phyloP scores from a whole-genome alignment of 2,888 invertebrate species.

The Tachystola acroxantha region DNA sequence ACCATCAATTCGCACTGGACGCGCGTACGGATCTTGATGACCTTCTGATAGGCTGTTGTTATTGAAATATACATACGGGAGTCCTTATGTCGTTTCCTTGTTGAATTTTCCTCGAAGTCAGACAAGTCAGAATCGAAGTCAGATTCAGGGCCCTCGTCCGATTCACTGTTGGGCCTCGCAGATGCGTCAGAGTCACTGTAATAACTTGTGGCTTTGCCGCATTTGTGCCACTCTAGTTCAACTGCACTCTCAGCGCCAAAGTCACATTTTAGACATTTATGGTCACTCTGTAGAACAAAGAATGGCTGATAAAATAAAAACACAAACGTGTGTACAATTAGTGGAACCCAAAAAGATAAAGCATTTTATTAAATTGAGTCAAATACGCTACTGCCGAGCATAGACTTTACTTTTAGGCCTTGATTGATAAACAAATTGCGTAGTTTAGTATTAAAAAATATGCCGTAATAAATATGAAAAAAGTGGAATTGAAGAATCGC shows the following conservation, averaged over 20 bases:
- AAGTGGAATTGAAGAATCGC: too few species aligned
- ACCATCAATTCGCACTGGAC: too few species aligned
- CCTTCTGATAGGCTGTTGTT: too few species aligned
- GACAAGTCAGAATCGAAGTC: constrained; percentile 38
- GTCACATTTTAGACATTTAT: constrained; percentile 24
- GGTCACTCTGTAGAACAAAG: constrained; percentile 16
- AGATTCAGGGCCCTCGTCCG: constrained; percentile 24
- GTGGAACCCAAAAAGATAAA: too few species aligned
- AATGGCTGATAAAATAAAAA: neutral
- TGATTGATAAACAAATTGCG: too few species aligned
- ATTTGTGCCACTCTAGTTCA: constrained; percentile 23
- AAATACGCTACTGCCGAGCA: too few species aligned
- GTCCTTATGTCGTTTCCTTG: constrained; percentile 13
- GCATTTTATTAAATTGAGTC: too few species aligned
- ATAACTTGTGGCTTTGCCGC: constrained; percentile 10
- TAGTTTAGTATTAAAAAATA: too few species aligned
- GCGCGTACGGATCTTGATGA: too few species aligned
- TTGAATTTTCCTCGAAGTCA: constrained; percentile 36
- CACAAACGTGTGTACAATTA: too few species aligned
- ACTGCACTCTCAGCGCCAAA: constrained; percentile 23
- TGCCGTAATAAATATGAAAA: too few species aligned
- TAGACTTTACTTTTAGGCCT: too few species aligned
- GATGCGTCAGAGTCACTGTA: constrained; percentile 39
- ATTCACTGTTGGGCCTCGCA: constrained; percentile 22
- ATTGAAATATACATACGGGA: neutral